phyloP scores from a whole-genome alignment of 1,140 invertebrate species.

The Epicauta chinensis region DNA sequence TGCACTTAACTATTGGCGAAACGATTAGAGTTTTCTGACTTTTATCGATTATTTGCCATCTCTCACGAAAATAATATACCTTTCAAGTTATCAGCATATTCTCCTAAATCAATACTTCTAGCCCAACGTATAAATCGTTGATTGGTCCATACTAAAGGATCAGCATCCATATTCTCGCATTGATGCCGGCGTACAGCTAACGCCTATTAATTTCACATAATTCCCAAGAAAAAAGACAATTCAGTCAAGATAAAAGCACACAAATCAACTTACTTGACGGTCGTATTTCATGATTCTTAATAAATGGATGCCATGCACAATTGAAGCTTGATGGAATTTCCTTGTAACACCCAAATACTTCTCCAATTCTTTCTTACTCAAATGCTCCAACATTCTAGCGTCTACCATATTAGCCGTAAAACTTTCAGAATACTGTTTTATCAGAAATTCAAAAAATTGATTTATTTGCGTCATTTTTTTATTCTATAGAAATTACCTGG shows the following conservation, averaged over 20 bases:
- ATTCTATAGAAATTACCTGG: slow-evolving; percentile 48
- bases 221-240: background rate
- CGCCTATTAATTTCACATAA: slow-evolving; percentile 51
- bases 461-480: background rate
- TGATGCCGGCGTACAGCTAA: slow-evolving; percentile 79
- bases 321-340: slow-evolving; percentile 90
- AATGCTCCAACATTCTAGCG: slow-evolving; percentile 82
- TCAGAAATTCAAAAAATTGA: slow-evolving; percentile 14
- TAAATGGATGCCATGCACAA: slow-evolving; percentile 88
- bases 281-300: slow-evolving; percentile 89
- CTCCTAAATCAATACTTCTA: slow-evolving; percentile 83
- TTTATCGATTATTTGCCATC: no score
- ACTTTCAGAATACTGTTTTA: slow-evolving; percentile 68
- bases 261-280: slow-evolving; percentile 60
- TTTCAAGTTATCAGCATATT: slow-evolving; percentile 92
- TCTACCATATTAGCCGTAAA: slow-evolving; percentile 89
- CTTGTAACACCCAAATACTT: slow-evolving; percentile 84
- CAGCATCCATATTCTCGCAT: slow-evolving; percentile 78
- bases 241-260: background rate
- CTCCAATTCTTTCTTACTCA: slow-evolving; percentile 90
- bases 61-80: slow-evolving; percentile 56
- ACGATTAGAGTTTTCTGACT: no score
- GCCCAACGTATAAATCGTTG: slow-evolving; percentile 90
- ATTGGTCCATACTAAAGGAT: slow-evolving; percentile 93
- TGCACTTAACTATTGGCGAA: no score